Evolutionary conservation across 1,140 invertebrate genomes (phyloP).

Genomic region (Plodia interpunctella): DNA sequence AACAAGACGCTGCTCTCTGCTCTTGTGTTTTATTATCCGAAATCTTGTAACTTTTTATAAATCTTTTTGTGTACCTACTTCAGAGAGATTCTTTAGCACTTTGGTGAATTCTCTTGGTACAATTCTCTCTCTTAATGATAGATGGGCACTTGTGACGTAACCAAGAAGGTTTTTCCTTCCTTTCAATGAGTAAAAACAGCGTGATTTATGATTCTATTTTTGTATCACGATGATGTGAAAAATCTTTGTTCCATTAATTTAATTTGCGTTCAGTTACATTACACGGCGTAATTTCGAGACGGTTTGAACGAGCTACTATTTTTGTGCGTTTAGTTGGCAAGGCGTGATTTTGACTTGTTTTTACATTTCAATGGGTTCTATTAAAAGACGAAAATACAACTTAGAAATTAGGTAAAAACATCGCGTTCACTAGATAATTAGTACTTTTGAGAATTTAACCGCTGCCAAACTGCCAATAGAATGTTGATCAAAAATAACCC

Average conservation of each 20-base stretch:
- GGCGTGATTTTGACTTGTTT: too few relatives aligned
- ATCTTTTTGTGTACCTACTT: too few relatives aligned
- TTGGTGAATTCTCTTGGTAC: background rate
- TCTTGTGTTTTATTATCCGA: too few relatives aligned
- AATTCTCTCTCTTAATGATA: slow-evolving; percentile 8
- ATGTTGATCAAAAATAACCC: background rate
- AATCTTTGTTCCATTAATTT: slow-evolving; percentile 9
- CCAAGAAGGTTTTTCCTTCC: slow-evolving; percentile 7
- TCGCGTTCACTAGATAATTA: too few relatives aligned
- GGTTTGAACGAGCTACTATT: background rate
- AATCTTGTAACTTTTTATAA: background rate
- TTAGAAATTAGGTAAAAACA: too few relatives aligned
- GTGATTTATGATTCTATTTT: slow-evolving; percentile 7
- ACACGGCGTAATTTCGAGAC: background rate
- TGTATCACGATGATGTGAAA: slow-evolving; percentile 9
- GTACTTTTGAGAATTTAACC: background rate
- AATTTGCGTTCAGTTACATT: slow-evolving; percentile 5
- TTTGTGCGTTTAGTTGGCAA: too few relatives aligned
- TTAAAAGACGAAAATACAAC: too few relatives aligned
- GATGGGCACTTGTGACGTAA: background rate
- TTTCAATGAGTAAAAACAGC: background rate
- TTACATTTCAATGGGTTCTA: too few relatives aligned
- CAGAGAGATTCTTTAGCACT: background rate
- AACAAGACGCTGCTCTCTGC: too few relatives aligned
- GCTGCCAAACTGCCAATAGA: background rate